Base-by-base conservation (phyloP, 2,888 invertebrate genomes). In the Drosophila merina region DNA sequence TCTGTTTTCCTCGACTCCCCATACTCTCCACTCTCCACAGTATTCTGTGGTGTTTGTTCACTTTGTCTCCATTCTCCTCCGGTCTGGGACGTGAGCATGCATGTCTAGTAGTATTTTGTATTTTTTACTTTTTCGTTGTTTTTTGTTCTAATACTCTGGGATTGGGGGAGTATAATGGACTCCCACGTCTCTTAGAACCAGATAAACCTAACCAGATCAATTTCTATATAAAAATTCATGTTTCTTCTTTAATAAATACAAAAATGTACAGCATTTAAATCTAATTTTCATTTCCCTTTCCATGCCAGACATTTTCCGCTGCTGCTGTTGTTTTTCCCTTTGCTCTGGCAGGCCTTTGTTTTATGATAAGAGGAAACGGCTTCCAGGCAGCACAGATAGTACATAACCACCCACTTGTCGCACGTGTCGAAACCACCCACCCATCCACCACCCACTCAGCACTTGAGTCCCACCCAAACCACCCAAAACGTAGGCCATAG, bases 311-410 rank as follows among this genome's bases (percentile, higher is more conserved):
- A 57, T 57, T 45, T 56, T 3, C 49, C 31, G 12, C 59, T 33
- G 44, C 49, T 26, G 12, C 59, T 33, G 44, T 50, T 55, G 42
- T 42, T 63, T 49, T 20, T 45, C 55, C 55, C 59, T 36, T 33
- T 48, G 48, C 42, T 52, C 30, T 4, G 9, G 9, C 10, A 36
- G 20, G 20, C 42, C 50, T 44, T 60, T 62, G 50, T 50, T 63
- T 59, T 59, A 10, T 12, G 40, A 63, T 63, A 60, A 31, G 38
- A 60, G 63, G 45, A 60, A 63, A 45, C 60, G 60, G 25, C 30
- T 51, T 44, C 30, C 60, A 38, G 55, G 50, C 59, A 31, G 10
- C 4, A 25, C 20, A 48, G 63, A 40, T 55, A 52, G 52, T 48
- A 38, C 28, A 26, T 57, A 56, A 36, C 50, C 49, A 44, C 55